A percentile compares a stretch with the other conserved stretches of the same genome.
These are phyloP conservation scores for Smittia sp. DNA, from an alignment of 2,888 invertebrate genomes.

Conservation along the genomic window DNA sequence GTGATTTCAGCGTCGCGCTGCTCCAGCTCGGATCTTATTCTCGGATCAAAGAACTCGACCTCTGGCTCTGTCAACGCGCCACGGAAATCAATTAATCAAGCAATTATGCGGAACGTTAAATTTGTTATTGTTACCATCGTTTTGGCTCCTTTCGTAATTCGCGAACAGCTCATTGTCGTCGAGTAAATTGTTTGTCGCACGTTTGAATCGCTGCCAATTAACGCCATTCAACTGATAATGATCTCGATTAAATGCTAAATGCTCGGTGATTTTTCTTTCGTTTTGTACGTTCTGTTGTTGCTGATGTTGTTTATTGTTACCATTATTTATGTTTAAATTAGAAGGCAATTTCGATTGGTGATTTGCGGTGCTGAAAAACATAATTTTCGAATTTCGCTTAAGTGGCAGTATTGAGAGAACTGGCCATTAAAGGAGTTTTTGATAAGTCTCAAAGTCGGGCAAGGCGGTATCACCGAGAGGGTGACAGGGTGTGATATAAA, in stretches of 20 bases:
- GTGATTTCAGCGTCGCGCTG: slow-evolving; percentile 64
- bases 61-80: slow-evolving; percentile 54
- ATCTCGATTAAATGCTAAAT: slow-evolving; percentile 30
- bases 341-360: slow-evolving; percentile 26
- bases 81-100: background rate
- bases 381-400: background rate
- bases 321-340: slow-evolving; percentile 28
- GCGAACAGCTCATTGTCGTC: slow-evolving; percentile 30
- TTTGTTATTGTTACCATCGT: slow-evolving; percentile 21
- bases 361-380: slow-evolving; percentile 16
- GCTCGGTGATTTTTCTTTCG: slow-evolving; percentile 36
- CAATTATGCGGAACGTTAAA: background rate
- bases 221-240: slow-evolving; percentile 12
- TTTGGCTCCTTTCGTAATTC: slow-evolving; percentile 18
- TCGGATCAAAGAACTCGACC: slow-evolving; percentile 74
- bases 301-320: slow-evolving; percentile 29
- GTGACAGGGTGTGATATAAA: too few relatives aligned
- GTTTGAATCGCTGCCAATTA: slow-evolving; percentile 30
- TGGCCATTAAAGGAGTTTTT: too few relatives aligned
- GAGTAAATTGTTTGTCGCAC: slow-evolving; percentile 25
- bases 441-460: too few relatives aligned
- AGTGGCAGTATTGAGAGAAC: too few relatives aligned
- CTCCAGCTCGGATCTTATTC: slow-evolving; percentile 63
- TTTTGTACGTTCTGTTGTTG: slow-evolving; percentile 35
- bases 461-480: too few relatives aligned